Base-by-base conservation (phyloP, 1,140 invertebrate species). In the Antheraea mylitta region DNA sequence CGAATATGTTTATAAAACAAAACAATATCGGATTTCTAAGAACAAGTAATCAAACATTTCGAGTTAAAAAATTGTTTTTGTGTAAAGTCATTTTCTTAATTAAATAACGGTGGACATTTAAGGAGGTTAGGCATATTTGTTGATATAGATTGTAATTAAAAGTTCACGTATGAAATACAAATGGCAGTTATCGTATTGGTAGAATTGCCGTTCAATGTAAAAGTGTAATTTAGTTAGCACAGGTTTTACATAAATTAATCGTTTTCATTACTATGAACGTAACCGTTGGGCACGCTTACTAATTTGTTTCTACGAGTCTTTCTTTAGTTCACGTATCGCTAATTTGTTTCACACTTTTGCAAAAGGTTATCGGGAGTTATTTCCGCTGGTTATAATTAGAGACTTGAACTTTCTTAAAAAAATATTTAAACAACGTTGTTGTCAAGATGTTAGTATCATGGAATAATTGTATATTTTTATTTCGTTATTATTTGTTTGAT, bases 1-100 rank as follows among this genome's bases (percentile, higher is more conserved):
- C 53, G 45, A 53, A 42, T 16, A 36, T 71, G 53, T 71, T 68
- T 68, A 36, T 69, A 62, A 58, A 66, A 65, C 67, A 68, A 53
- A 53, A 53, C 45, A 53, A 64, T 53, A 53, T 16, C 13, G 45
- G 16, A 53, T 53, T 53, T 53, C 45, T 53, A 13, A 53, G 45
- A 53, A 53, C 45, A n/a, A 53, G 45, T 53, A 53, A 53, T 53
- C 45, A 53, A 53, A 13, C 45, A 53, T 53, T 53, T 53, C 45
- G 5, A 53, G 45, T 53, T 53, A 53, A 53, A 16, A 16, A 16
- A 16, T 53, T 53, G 16, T 53, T 53, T 53, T 53, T 53, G 45
- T 53, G 11, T 53, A 53, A 11, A 53, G 45, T 53, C 16, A 10
- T 53, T 53, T 53, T n/a, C 45, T 53, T 13, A 53, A 53, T 16